A percentile compares a stretch with the other conserved stretches of the same genome.
Conservation (phyloP, 2,888 invertebrate species). For the Andrena hattorfiana region DNA sequence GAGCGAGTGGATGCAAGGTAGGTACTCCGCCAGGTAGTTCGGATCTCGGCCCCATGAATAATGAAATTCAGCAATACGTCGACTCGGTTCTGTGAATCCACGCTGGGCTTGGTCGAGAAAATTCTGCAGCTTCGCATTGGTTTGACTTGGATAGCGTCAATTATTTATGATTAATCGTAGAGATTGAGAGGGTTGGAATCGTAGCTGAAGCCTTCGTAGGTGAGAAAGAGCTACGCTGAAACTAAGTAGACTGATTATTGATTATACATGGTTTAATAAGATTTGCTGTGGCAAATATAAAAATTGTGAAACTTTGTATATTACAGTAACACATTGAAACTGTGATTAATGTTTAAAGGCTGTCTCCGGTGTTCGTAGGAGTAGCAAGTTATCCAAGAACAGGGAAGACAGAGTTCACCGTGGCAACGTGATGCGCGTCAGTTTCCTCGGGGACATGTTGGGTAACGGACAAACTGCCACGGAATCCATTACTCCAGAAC, state of each 20-base stretch:
- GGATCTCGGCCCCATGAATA: conserved; percentile 39
- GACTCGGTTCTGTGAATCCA: conserved; percentile 3
- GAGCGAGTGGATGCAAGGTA: conserved; percentile 18
- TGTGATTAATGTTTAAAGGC: too few species aligned
- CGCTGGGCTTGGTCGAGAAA: conserved; percentile 25
- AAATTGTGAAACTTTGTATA: too few species aligned
- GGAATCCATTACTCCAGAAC: conserved; percentile 15
- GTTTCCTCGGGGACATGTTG: conserved; percentile 15
- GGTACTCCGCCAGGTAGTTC: conserved; percentile 45
- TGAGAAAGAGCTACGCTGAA: too few species aligned
- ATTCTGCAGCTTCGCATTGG: conserved; percentile 6
- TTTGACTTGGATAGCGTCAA: neutral
- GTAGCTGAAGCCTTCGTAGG: too few species aligned
- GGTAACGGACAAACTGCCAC: conserved; percentile 1
- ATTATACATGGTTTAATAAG: too few species aligned
- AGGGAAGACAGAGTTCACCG: conserved; percentile 15
- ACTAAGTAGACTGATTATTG: too few species aligned
- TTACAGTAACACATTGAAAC: too few species aligned
- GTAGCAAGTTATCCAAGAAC: neutral
- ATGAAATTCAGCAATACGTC: conserved; percentile 47
- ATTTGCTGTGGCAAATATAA: too few species aligned
- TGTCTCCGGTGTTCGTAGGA: neutral
- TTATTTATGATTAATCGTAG: conserved; percentile 30
- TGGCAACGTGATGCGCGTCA: conserved; percentile 29
- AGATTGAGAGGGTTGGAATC: neutral